Base-by-base conservation (phyloP, 2,113 vertebrate genomes). In the Parotia lawesii region DNA sequence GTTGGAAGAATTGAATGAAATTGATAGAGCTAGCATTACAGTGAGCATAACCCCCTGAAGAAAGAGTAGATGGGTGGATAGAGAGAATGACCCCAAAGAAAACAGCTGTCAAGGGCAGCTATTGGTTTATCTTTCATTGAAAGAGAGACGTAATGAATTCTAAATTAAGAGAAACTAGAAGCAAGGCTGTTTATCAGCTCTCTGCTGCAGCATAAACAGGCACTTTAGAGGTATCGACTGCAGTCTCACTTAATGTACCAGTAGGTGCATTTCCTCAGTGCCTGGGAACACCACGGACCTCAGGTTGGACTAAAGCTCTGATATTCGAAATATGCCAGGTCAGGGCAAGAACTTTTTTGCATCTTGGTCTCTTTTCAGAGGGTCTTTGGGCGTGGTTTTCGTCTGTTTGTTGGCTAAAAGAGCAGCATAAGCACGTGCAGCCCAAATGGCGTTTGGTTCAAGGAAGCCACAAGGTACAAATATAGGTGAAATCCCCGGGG, bases 51-150 rank as follows among this genome's bases (percentile, higher is more conserved):
- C 97, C 98, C 95, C 92, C 96, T 62, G 75, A 97, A 97, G 97
- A 97, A 96, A 97, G 98, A 97, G 96, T 96, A 97, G 97, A 95
- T 89, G 97, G 96, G 97, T 76, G 86, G 97, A 96, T 95, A 89
- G 96, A 95, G 96, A 96, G 96, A 97, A 97, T 98, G 97, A 98
- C 98, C 96, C 96, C 66, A 94, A 97, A 97, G 96, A 96, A 98
- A 98, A 97, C 97, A 98, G 98, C 97, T 98, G 97, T 98, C 97
- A 98, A 98, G 98, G 98, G 97, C 98, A 98, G 97, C 96, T 64
- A 97, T 96, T 97, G 97, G 97, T 93, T 97, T 97, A 97, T 98
- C 97, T 98, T 98, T 97, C 97, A 97, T 79, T 96, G 96, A 97
- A 97, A 96, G 95, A 89, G 97, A 97, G 96, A 97, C 3, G 57